phyloP scores from a whole-genome alignment of 2,113 vertebrate genomes.

The Coturnix japonica region DNA sequence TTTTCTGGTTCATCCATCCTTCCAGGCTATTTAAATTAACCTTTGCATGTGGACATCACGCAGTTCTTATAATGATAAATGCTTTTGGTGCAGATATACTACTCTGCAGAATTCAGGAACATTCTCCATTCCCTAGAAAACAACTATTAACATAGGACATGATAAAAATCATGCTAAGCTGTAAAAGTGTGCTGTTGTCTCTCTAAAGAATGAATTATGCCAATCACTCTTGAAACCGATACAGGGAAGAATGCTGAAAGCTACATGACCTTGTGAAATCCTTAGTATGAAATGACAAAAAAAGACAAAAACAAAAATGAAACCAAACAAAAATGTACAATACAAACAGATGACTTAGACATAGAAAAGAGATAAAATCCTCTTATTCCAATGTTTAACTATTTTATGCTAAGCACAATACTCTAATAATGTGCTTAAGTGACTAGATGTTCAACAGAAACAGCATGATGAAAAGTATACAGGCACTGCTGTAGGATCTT shows the following conservation, averaged over 20 bases:
- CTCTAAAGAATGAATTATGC: neutral
- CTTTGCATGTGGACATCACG: neutral
- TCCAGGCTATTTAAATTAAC: neutral
- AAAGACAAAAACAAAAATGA: no score
- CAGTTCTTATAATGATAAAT: neutral
- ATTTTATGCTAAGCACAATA: neutral
- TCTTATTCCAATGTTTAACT: neutral
- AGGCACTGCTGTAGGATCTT: neutral
- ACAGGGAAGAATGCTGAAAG: neutral
- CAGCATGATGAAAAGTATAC: neutral
- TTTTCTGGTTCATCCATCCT: neutral
- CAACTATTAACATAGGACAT: neutral
- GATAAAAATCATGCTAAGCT: neutral
- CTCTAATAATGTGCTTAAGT: neutral
- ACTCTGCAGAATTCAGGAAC: neutral
- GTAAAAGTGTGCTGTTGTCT: neutral
- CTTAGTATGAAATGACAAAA: neutral
- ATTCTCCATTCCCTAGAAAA: neutral
- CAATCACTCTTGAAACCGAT: neutral
- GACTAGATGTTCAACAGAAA: neutral
- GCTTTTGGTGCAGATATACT: neutral
- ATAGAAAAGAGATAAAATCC: neutral
- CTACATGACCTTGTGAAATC: neutral
- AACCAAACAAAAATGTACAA: neutral
- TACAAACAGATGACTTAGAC: neutral